These are phyloP conservation scores for Dendronephthya gigantea DNA, from an alignment of 64 coral and sea anemone genomes.

Conservation along the genomic window DNA sequence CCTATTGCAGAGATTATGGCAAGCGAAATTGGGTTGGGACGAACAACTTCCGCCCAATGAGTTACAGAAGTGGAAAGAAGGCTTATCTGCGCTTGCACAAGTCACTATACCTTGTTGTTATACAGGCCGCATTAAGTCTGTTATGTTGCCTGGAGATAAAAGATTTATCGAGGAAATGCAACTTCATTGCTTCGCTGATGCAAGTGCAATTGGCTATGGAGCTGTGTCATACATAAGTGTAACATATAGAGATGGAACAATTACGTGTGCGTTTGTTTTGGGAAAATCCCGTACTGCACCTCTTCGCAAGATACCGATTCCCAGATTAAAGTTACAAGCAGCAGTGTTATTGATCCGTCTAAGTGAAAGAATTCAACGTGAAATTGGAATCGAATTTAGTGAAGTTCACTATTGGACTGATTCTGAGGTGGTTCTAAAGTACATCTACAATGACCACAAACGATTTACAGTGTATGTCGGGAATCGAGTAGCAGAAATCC, in stretches of 20 bases:
- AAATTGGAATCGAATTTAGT: background rate
- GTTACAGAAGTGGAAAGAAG: background rate
- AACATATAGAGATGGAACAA: no score
- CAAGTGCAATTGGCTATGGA: no score
- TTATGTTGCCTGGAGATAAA: no score
- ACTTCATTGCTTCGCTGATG: background rate
- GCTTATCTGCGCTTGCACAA: no score
- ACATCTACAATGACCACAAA: background rate
- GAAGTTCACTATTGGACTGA: background rate
- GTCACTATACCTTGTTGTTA: no score
- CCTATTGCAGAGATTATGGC: background rate
- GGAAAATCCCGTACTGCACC: no score
- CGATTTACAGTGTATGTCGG: background rate
- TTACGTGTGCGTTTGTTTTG: no score
- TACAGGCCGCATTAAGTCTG: no score
- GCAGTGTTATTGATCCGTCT: background rate
- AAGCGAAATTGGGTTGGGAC: background rate
- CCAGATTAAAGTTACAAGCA: background rate
- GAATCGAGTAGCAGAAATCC: background rate
- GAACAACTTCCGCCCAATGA: background rate
- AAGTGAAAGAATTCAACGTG: background rate
- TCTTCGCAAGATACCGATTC: no score
- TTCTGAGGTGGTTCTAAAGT: background rate
- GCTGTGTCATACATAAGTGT: no score
- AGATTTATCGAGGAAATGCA: no score